Evolutionary conservation across 2,113 vertebrate species (phyloP).

Genomic region (Ptychochromis oligacanthus): DNA sequence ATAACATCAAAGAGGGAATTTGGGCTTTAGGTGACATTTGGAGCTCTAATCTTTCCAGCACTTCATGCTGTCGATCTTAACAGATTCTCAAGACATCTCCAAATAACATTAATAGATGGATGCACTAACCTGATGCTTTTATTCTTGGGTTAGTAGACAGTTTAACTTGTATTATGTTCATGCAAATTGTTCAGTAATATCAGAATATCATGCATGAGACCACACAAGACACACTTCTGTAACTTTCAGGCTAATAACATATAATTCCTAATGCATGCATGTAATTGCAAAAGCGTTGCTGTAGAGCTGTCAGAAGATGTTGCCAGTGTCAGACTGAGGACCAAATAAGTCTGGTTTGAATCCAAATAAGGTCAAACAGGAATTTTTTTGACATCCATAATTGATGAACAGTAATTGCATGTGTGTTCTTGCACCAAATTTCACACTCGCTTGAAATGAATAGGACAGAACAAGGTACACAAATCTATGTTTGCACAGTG

Average conservation of each 20-base stretch:
- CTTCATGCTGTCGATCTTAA: slow-evolving; percentile 35
- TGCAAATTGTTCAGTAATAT: background rate
- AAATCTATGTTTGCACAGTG: background rate
- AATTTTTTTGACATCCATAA: slow-evolving; percentile 42
- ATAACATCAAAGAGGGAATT: slow-evolving; percentile 60
- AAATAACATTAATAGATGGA: slow-evolving; percentile 21
- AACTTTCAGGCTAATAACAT: background rate
- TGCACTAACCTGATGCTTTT: slow-evolving; percentile 8
- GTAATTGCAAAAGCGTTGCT: slow-evolving; percentile 21
- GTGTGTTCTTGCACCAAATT: slow-evolving; percentile 9
- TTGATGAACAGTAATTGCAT: slow-evolving; percentile 5
- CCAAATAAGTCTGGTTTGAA: slow-evolving; percentile 29
- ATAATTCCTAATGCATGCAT: slow-evolving; percentile 22
- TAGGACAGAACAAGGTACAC: background rate
- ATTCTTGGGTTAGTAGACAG: background rate
- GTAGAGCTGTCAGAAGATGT: slow-evolving; percentile 23
- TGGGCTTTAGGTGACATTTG: slow-evolving; percentile 58
- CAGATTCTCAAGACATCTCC: slow-evolving; percentile 29
- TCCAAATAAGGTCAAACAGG: slow-evolving; percentile 45
- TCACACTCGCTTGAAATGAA: slow-evolving; percentile 9
- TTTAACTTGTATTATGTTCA: background rate
- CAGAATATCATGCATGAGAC: slow-evolving; percentile 8
- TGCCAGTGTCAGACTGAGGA: slow-evolving; percentile 26
- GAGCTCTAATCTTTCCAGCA: slow-evolving; percentile 59
- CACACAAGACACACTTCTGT: background rate